Evolutionary conservation across 2,797 vertebrate species (phyloP).

Genomic region (Dallia pectoralis): DNA sequence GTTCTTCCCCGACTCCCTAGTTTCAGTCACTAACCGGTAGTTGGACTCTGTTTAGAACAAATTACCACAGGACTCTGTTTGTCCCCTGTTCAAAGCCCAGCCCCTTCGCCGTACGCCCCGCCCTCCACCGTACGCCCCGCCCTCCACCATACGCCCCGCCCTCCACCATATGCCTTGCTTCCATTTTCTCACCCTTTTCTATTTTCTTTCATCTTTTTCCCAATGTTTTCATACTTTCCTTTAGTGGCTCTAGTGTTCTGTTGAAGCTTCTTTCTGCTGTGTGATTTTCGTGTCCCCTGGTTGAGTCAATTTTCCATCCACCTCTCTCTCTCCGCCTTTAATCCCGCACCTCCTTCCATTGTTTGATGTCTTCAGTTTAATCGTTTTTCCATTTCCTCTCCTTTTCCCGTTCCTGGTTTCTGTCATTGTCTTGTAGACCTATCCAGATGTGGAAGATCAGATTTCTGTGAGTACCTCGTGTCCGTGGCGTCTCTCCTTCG

Average conservation of each 20-base stretch:
- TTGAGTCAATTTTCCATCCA: conserved; percentile 46
- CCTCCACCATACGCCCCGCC: neutral
- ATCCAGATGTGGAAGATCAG: conserved; percentile 82
- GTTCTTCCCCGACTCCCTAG: neutral
- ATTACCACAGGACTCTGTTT: too few relatives aligned
- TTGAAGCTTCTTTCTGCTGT: conserved; percentile 29
- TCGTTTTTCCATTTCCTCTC: conserved; percentile 30
- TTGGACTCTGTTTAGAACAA: too few relatives aligned
- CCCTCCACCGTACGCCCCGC: neutral
- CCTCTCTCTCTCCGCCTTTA: conserved; percentile 41
- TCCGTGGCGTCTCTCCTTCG: conserved; percentile 23
- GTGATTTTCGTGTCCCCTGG: conserved; percentile 14
- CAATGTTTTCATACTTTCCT: conserved; percentile 54
- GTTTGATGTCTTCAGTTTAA: conserved; percentile 58
- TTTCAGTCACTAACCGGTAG: too few relatives aligned
- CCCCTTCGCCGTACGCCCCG: too few relatives aligned
- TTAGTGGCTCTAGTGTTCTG: conserved; percentile 39
- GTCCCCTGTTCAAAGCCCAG: too few relatives aligned
- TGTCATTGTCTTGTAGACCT: conserved; percentile 79
- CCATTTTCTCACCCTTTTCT: conserved; percentile 59
- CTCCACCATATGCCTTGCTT: conserved; percentile 1
- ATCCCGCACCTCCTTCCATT: conserved; percentile 53
- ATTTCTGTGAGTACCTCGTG: conserved; percentile 81
- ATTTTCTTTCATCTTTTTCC: conserved; percentile 58
- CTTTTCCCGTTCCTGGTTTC: conserved; percentile 53